A percentile compares a stretch with the other conserved stretches of the same genome.
phyloP scores from a whole-genome alignment of 2,797 vertebrate species.

The Botia kubotai region DNA sequence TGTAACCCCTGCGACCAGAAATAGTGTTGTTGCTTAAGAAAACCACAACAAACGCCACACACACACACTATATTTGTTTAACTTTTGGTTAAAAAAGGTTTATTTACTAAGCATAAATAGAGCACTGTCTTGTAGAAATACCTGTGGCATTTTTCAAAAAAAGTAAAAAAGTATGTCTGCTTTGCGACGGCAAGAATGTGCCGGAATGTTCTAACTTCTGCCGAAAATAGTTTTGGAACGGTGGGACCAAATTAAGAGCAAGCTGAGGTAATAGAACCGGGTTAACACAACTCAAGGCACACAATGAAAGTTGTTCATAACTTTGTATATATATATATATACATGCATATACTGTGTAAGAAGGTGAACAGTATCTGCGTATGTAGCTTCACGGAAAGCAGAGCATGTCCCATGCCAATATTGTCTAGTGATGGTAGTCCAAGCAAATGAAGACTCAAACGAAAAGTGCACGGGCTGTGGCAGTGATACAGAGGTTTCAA shows the following conservation, averaged over 20 bases:
- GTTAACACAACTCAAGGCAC: constrained; percentile 35
- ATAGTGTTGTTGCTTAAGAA: constrained; percentile 49
- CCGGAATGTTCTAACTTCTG: constrained; percentile 23
- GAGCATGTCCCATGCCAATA: constrained; percentile 61
- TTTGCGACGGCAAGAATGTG: constrained; percentile 50
- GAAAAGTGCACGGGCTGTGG: constrained; percentile 55
- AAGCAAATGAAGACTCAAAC: constrained; percentile 46
- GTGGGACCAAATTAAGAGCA: constrained; percentile 46
- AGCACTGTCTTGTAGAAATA: constrained; percentile 68
- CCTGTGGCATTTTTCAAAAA: constrained; percentile 59
- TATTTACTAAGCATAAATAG: constrained; percentile 66
- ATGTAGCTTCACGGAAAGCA: constrained; percentile 60
- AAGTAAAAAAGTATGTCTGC: constrained; percentile 53
- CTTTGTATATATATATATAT: constrained; percentile 66
- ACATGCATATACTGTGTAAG: constrained; percentile 55
- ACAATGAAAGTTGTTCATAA: constrained; percentile 61
- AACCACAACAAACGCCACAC: constrained; percentile 54
- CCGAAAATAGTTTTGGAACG: constrained; percentile 45
- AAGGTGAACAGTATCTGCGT: constrained; percentile 58
- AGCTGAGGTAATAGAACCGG: constrained; percentile 45
- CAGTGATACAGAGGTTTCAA: constrained; percentile 65
- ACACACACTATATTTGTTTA: constrained; percentile 51
- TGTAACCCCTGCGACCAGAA: constrained; percentile 55
- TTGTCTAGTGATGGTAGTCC: constrained; percentile 48
- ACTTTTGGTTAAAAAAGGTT: constrained; percentile 55